phyloP scores from a whole-genome alignment of 1,140 invertebrate genomes.

The Heliconius melpomene region DNA sequence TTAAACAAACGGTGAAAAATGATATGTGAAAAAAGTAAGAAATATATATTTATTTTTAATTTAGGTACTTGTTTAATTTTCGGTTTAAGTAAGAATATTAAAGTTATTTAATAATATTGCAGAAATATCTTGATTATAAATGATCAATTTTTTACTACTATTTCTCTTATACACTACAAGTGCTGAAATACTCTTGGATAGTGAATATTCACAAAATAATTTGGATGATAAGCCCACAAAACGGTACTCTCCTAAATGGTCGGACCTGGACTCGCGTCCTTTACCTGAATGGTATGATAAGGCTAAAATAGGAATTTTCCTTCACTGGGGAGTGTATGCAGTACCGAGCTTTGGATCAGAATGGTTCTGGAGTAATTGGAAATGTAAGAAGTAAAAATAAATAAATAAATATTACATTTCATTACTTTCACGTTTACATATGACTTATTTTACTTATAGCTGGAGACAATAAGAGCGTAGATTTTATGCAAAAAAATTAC shows the following conservation, averaged over 20 bases:
- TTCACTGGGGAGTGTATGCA: constrained; percentile 96
- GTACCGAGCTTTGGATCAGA: constrained; percentile 92
- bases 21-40: background rate
- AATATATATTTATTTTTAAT: background rate
- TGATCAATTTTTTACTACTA: constrained; percentile 27
- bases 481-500: constrained; percentile 90
- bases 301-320: constrained; percentile 94
- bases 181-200: constrained; percentile 20
- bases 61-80: background rate
- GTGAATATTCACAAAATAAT: constrained; percentile 19
- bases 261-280: constrained; percentile 90
- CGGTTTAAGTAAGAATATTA: background rate
- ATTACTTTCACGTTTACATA: constrained; percentile 10
- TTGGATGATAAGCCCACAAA: constrained; percentile 29
- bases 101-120: background rate
- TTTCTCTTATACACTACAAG: constrained; percentile 15
- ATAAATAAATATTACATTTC: background rate
- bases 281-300: constrained; percentile 94
- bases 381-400: constrained; percentile 71
- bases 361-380: constrained; percentile 94
- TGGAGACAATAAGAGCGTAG: constrained; percentile 47
- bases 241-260: constrained; percentile 85
- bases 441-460: constrained; percentile 40
- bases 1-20: background rate
- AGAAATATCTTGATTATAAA: constrained; percentile 19